A percentile compares a stretch with the other conserved stretches of the same genome.
Conservation (phyloP, 1,140 invertebrate species). For the Drosophila sp. region DNA sequence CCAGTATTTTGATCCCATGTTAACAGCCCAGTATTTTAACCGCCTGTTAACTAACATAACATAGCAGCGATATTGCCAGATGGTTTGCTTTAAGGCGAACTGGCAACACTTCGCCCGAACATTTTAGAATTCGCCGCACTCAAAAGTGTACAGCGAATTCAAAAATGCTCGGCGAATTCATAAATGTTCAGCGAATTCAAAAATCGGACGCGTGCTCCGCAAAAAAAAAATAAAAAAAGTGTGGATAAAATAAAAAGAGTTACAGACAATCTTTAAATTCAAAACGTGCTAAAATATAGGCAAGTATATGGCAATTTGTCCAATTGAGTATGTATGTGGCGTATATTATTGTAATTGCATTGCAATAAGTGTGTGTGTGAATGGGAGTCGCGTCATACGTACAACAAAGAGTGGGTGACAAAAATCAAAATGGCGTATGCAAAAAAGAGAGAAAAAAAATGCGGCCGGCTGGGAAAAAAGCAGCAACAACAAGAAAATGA, state of each 20-base stretch:
- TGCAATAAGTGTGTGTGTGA: background rate
- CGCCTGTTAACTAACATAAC: too few species aligned
- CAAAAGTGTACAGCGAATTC: too few species aligned
- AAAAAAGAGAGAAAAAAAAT: slow-evolving; percentile 46
- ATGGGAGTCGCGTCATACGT: background rate
- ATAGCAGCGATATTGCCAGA: too few species aligned
- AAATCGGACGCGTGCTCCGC: background rate
- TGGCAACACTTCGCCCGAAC: too few species aligned
- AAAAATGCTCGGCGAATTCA: too few species aligned
- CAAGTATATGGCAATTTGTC: background rate
- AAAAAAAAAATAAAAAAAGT: background rate
- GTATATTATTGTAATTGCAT: background rate
- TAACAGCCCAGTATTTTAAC: too few species aligned
- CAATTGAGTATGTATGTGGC: too few species aligned
- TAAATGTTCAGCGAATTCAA: too few species aligned
- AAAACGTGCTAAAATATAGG: slow-evolving; percentile 13
- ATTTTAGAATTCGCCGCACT: too few species aligned
- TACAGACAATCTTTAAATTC: slow-evolving; percentile 2
- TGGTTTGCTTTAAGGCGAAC: too few species aligned
- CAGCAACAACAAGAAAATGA: background rate
- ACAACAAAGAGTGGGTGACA: slow-evolving; percentile 19
- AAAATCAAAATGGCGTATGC: slow-evolving; percentile 74
- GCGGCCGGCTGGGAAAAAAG: slow-evolving; percentile 28
- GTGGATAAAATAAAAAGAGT: background rate
- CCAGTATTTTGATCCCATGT: too few species aligned